Evolutionary conservation across 2,113 vertebrate species (phyloP), one percentile per base, ranked within the genome.

Genomic region (Corythornis vintsioides): DNA sequence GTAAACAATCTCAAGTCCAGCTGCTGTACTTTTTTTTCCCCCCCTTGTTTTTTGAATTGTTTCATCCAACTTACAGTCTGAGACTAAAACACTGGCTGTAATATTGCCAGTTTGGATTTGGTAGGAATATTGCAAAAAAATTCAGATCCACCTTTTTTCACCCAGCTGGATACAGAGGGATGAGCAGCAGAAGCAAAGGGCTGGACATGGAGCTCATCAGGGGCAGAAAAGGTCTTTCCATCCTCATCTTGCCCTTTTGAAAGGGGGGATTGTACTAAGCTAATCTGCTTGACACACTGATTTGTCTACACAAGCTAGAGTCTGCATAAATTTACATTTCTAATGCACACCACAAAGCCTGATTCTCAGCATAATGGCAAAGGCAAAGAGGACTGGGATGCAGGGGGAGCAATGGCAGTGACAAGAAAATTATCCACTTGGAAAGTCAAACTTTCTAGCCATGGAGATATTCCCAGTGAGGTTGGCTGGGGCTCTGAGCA

Each of bases 301-400:
- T 66, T 7, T 50, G 53, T 59, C 53, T 2, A 42, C 4, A 28
- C 12, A 12, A 3, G 8, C 53, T 86, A 6, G 28, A 25, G 82
- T 72, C 47, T 69, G 78, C 74, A 72, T 82, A 26, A 12, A 89
- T 82, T 92, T 85, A 63, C 40, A 78, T 79, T 82, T 77, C 56
- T 65, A 77, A 83, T 13, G 2, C 15, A 31, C 5, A 31, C 52
- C 40, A 75, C 43, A 71, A 78, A 91, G 42, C 52, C 14, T 1
- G 1, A 31, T 65, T 38, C 55, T 73, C 1, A 0, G 59, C 20
- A 7, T 24, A 33, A 57, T 3, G 15, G 61, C 6, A 48, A 63
- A 31, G 81, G 83, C 64, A 86, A 78, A 78, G 73, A 76, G 5
- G 57, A 52, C 15, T 31, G 18, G 0, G 0, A 75, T 7, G 55